Conservation (phyloP, 2,113 vertebrate species). For the Anolis carolinensis region DNA sequence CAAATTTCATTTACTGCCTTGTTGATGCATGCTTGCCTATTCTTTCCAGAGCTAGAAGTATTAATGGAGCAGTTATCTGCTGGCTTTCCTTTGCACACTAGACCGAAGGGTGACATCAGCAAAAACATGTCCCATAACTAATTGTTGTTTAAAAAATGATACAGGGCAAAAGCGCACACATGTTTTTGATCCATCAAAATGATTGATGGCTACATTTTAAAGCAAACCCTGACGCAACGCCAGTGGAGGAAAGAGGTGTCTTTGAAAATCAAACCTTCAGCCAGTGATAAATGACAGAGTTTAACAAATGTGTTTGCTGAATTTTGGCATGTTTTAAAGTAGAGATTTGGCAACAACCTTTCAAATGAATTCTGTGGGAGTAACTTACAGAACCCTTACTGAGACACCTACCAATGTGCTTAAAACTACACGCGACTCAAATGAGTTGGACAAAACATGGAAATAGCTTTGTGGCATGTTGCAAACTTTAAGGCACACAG, state of each 20-base stretch:
- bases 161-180: not conserved
- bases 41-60: not conserved
- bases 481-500: no score
- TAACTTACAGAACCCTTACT: not conserved
- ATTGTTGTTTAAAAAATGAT: not conserved
- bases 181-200: conserved; percentile 34
- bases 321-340: conserved; percentile 48
- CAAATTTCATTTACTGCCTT: not conserved
- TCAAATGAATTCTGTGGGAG: conserved; percentile 27
- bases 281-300: conserved; percentile 34
- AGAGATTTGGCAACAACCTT: conserved; percentile 5
- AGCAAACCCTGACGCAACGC: not conserved
- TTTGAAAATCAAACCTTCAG: conserved; percentile 25
- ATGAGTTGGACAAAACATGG: rapidly evolving
- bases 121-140: rapidly evolving
- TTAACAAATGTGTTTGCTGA: conserved; percentile 31
- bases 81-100: not conserved
- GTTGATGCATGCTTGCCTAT: not conserved
- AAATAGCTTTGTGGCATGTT: not conserved
- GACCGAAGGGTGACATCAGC: not conserved
- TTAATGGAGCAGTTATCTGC: not conserved
- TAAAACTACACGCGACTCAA: not conserved
- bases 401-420: not conserved
- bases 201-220: conserved; percentile 34
- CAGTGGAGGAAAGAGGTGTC: conserved; percentile 32